A percentile compares a stretch with the other conserved stretches of the same genome.
Conservation (phyloP, 2,113 vertebrate species). For the Ibidorhyncha struthersii region DNA sequence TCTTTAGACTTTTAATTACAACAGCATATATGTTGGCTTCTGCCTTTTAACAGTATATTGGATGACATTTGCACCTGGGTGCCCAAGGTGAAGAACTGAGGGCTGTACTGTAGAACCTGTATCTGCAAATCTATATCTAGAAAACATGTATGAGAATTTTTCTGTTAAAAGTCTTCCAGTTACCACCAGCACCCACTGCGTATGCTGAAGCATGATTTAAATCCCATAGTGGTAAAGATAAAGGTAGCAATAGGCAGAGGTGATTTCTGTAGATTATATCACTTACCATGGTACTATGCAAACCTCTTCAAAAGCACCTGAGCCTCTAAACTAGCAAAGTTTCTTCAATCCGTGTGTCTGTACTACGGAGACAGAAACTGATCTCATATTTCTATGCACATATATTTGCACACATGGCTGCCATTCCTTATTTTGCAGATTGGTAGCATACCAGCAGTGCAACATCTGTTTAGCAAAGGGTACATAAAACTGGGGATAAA, state of each 20-base stretch:
- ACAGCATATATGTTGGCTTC: background rate
- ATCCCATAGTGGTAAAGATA: background rate
- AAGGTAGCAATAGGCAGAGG: background rate
- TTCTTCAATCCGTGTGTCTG: background rate
- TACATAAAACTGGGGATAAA: background rate
- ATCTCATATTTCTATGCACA: background rate
- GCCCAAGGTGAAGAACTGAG: background rate
- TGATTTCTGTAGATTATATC: background rate
- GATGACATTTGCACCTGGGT: background rate
- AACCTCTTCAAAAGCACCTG: background rate
- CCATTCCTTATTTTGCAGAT: background rate
- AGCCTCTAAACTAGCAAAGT: background rate
- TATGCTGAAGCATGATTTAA: background rate
- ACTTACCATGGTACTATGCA: background rate
- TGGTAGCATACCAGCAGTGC: background rate
- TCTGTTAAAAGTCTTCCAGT: background rate
- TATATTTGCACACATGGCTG: background rate
- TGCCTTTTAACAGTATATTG: background rate
- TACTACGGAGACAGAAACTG: background rate
- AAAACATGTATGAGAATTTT: background rate
- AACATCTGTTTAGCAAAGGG: background rate
- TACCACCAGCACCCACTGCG: background rate
- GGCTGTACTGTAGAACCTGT: background rate
- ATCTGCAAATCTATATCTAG: fast-evolving
- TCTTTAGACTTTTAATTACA: background rate